Percentiles rank a stretch among this genome's conserved stretches.
Conservation (phyloP, 2,888 invertebrate genomes). For the Abrostola triplasia region DNA sequence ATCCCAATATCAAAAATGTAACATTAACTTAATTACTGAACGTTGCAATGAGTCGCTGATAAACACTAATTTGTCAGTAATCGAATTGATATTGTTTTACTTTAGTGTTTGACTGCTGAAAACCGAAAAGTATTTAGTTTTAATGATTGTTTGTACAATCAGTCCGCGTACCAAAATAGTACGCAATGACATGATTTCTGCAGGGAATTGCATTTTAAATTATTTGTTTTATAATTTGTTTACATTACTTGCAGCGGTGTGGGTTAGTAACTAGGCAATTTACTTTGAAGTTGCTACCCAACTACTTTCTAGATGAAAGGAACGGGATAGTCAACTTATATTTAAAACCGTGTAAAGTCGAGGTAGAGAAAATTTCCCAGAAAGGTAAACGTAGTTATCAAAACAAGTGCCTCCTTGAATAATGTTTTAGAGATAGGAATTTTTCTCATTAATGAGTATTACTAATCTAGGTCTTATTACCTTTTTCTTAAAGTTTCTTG, state of each 20-base stretch:
- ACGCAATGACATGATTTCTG: background rate
- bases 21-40: conserved; percentile 57
- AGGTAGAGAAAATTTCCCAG: conserved; percentile 7
- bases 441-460: conserved; percentile 27
- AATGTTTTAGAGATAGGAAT: conserved; percentile 16
- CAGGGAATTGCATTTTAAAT: conserved; percentile 4
- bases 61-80: conserved; percentile 56
- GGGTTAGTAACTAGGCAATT: background rate
- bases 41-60: conserved; percentile 49
- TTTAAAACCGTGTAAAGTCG: conserved; percentile 8
- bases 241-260: background rate
- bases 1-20: conserved; percentile 48
- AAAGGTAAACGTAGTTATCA: conserved; percentile 18
- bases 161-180: conserved; percentile 5
- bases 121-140: conserved; percentile 27
- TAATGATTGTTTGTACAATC: conserved; percentile 20
- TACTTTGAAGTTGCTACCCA: background rate
- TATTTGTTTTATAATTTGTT: background rate
- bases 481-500: conserved; percentile 15
- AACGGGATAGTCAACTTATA: background rate
- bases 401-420: conserved; percentile 19
- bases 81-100: conserved; percentile 54
- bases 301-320: background rate
- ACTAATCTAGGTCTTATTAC: conserved; percentile 11
- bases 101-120: conserved; percentile 20